Base-by-base conservation (phyloP, 2,797 vertebrate genomes). In the Erethizon dorsatum region DNA sequence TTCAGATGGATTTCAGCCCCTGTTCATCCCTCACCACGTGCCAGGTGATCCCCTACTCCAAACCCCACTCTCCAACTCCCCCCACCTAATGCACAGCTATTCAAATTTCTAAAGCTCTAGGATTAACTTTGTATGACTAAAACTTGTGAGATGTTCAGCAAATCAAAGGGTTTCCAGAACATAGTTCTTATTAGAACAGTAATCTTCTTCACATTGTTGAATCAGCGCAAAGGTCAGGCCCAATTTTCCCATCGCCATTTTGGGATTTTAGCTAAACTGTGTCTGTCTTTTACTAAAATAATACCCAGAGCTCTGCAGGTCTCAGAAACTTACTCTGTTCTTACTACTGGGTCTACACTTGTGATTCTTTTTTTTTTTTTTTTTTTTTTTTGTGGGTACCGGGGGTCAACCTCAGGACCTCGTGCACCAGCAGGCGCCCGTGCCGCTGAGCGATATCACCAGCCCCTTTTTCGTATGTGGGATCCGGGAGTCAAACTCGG, bases 201-300 rank as follows among this genome's bases (percentile, higher is more conserved):
- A 50, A 78, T 63, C 37, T 12, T 93, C 78, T 86, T 92, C 59
- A 85, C 33, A 33, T 95, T 88, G 69, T 5, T 83, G 61, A 87
- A 79, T 41, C 45, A 59, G 83, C 47, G 71, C 28, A 86, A 82
- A 83, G 31, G 65, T 94, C 57, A 83, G 57, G 14, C 6, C 45
- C 22, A 88, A 45, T 10, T 57, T 69, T 90, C n/a, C 59, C 52
- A 84, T 67, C 31, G 73, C 41, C 50, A 45, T 80, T 59, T 91
- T 80, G n/a, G 61, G 26, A 91, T 57, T 88, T 95, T 91, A 75
- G 22, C 33, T 89, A 82, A 77, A 87, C 2, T 73, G 2, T 57
- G 15, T 86, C 52, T 54, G 8, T 90, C 57, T 96, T 91, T 88
- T 73, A 45, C 20, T 87, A 75, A 94, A 97, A 86, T 67, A 78